Evolutionary conservation across 2,888 invertebrate genomes (phyloP).

Genomic region (Polymixis lichenea): DNA sequence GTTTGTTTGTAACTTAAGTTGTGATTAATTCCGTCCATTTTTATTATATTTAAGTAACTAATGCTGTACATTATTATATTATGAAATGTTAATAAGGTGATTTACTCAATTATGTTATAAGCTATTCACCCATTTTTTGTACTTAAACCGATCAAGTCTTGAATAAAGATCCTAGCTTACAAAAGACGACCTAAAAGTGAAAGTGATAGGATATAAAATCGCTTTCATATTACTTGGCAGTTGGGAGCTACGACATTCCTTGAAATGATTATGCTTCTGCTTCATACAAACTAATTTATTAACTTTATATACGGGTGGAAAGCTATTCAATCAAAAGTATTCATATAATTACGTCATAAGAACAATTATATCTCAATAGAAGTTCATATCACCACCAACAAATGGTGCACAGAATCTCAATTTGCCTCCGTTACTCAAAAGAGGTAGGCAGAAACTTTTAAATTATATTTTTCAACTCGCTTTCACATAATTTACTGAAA

Average conservation of each 20-base stretch:
- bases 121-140: slow-evolving; percentile 17
- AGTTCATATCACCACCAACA: not conserved
- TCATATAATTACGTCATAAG: slow-evolving; percentile 47
- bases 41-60: slow-evolving; percentile 34
- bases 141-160: not conserved
- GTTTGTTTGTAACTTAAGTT: slow-evolving; percentile 46
- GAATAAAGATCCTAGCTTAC: not conserved
- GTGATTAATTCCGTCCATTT: slow-evolving; percentile 62
- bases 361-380: slow-evolving; percentile 34
- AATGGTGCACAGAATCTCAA: slow-evolving; percentile 6
- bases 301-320: not conserved
- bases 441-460: too few relatives aligned
- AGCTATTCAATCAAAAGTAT: slow-evolving; percentile 26
- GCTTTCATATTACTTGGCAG: not conserved
- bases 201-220: not conserved
- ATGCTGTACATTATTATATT: slow-evolving; percentile 51
- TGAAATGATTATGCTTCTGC: not conserved
- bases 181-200: not conserved
- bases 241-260: not conserved
- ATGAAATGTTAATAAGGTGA: slow-evolving; percentile 7
- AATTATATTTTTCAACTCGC: too few relatives aligned
- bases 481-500: not conserved
- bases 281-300: not conserved
- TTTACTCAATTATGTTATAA: slow-evolving; percentile 24
- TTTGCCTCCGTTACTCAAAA: not conserved